Percentiles rank a stretch among this genome's conserved stretches.
phyloP scores from a whole-genome alignment of 2,113 vertebrate species.

The Cavia aperea region DNA sequence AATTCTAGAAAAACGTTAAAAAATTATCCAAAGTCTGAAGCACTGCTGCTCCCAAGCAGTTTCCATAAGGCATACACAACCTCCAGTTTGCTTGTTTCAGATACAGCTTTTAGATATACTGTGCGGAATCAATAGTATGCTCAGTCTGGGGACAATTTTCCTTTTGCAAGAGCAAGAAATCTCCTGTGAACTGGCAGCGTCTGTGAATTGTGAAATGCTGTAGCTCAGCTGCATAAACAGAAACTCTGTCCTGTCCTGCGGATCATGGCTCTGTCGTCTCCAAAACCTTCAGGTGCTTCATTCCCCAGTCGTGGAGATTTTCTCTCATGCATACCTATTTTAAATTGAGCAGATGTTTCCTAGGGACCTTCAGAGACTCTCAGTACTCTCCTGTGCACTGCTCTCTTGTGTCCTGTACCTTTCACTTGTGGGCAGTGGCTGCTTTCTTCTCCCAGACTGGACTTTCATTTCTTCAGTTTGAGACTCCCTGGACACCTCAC shows the following conservation, averaged over 20 bases:
- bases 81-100: background rate
- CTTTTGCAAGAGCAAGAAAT: background rate
- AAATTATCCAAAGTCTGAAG: background rate
- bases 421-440: background rate
- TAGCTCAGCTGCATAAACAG: background rate
- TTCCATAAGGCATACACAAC: background rate
- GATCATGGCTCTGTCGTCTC: background rate
- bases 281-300: background rate
- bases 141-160: background rate
- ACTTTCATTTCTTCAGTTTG: background rate
- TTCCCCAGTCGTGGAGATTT: background rate
- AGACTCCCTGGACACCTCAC: background rate
- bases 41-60: background rate
- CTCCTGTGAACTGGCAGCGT: background rate
- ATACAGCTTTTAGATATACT: background rate
- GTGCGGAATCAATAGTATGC: background rate
- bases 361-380: background rate
- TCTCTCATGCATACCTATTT: rapidly evolving
- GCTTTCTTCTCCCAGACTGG: background rate
- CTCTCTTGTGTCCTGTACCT: too few relatives aligned
- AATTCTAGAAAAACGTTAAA: background rate
- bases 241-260: background rate
- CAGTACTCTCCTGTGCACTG: background rate
- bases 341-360: background rate
- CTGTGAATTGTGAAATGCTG: background rate